phyloP scores from a whole-genome alignment of 2,113 vertebrate genomes.

The Lampris megalopsis region DNA sequence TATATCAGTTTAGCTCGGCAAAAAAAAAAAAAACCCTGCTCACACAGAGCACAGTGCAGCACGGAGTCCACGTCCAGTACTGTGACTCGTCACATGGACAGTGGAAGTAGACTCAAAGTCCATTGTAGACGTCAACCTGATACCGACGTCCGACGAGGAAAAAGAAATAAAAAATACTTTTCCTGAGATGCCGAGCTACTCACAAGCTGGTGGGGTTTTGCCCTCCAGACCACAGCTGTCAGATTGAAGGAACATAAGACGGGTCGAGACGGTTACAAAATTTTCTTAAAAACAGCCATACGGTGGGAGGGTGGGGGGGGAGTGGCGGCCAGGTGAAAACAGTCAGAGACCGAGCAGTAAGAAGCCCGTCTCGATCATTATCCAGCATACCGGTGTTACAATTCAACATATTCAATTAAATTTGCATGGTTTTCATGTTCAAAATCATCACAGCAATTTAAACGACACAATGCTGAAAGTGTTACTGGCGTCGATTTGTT shows the following conservation, averaged over 20 bases:
- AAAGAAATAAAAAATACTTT: conserved; percentile 5
- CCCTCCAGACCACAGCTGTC: conserved; percentile 13
- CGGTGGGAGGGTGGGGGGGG: conserved; percentile 15
- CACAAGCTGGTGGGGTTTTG: conserved; percentile 23
- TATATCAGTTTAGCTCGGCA: too few relatives aligned
- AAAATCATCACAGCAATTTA: conserved; percentile 7
- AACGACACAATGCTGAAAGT: conserved; percentile 1
- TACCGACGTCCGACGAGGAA: conserved; percentile 22
- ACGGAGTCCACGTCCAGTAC: not conserved
- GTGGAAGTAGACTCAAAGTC: conserved; percentile 1
- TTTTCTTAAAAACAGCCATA: conserved; percentile 10
- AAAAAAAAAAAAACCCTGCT: not conserved
- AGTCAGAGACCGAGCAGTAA: conserved; percentile 1
- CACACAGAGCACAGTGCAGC: not conserved
- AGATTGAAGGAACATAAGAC: conserved; percentile 2
- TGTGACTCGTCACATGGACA: too few relatives aligned
- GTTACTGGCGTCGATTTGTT: not conserved
- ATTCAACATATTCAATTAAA: not conserved
- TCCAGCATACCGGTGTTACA: not conserved
- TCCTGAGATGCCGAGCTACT: conserved; percentile 12
- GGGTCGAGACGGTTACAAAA: not conserved
- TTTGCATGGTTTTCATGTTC: not conserved
- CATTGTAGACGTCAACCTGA: not conserved
- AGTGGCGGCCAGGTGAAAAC: not conserved
- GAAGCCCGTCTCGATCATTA: conserved; percentile 1